Conservation (phyloP, 2,797 vertebrate species). For the Diplodus sargus region DNA sequence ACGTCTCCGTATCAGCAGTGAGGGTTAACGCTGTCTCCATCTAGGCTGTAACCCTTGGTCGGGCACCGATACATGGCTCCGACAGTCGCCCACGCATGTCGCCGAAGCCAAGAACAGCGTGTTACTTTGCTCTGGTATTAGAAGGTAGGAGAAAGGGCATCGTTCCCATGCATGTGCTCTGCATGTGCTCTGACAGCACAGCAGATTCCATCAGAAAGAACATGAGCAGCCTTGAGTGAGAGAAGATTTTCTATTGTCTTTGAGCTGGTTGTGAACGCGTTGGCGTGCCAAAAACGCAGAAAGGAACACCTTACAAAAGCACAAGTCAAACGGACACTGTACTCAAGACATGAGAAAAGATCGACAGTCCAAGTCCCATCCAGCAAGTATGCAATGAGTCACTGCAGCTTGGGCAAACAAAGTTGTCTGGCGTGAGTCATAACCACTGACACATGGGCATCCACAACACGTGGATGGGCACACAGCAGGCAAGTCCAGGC, state of each 20-base stretch:
- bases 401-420: slow-evolving; percentile 69
- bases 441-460: slow-evolving; percentile 72
- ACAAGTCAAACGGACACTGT: slow-evolving; percentile 60
- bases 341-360: slow-evolving; percentile 71
- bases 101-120: slow-evolving; percentile 36
- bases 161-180: background rate
- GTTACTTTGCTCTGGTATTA: background rate
- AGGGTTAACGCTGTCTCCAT: slow-evolving; percentile 56
- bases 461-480: slow-evolving; percentile 74
- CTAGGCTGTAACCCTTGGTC: slow-evolving; percentile 71
- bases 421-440: slow-evolving; percentile 77
- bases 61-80: slow-evolving; percentile 31
- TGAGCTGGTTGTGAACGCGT: background rate
- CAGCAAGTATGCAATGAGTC: slow-evolving; percentile 66
- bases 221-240: slow-evolving; percentile 33
- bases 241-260: slow-evolving; percentile 6
- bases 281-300: slow-evolving; percentile 37
- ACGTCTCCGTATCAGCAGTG: slow-evolving; percentile 67
- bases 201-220: slow-evolving; percentile 14
- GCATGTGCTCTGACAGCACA: slow-evolving; percentile 2
- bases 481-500: slow-evolving; percentile 65
- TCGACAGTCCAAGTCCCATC: slow-evolving; percentile 56
- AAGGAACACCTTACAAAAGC: slow-evolving; percentile 38
- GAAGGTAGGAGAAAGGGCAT: background rate
- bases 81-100: slow-evolving; percentile 62